Conservation (phyloP, 2,888 invertebrate genomes). For the Drosophila lutescens region DNA sequence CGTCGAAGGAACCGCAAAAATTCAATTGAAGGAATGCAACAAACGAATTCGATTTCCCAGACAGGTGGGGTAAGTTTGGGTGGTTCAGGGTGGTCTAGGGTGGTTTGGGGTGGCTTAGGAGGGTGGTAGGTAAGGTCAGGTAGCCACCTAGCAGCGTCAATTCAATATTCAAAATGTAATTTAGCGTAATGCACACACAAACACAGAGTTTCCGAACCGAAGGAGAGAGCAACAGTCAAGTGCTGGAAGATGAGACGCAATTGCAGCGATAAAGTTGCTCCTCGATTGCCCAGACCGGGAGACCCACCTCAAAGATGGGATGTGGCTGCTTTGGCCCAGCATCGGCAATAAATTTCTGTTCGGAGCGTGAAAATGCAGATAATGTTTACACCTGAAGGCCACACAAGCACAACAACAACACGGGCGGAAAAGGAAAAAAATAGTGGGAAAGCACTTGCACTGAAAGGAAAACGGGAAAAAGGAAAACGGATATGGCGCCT, state of each 20-base stretch:
- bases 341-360: slow-evolving; percentile 60
- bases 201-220: no score
- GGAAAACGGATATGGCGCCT: slow-evolving; percentile 60
- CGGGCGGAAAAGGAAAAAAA: not conserved
- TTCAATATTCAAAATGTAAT: slow-evolving; percentile 80
- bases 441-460: no score
- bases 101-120: not conserved
- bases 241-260: slow-evolving; percentile 62
- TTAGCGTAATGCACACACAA: slow-evolving; percentile 73
- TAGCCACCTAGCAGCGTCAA: slow-evolving; percentile 46
- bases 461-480: not conserved
- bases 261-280: slow-evolving; percentile 64
- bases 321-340: slow-evolving; percentile 6
- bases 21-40: slow-evolving; percentile 51
- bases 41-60: slow-evolving; percentile 49
- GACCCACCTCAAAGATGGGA: slow-evolving; percentile 17
- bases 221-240: slow-evolving; percentile 26
- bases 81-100: not conserved
- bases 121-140: slow-evolving; percentile 24
- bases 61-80: slow-evolving; percentile 14
- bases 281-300: slow-evolving; percentile 41
- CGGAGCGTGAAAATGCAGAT: slow-evolving; percentile 61
- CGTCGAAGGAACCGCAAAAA: slow-evolving; percentile 42
- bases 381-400: slow-evolving; percentile 72
- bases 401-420: slow-evolving; percentile 11